phyloP scores from a whole-genome alignment of 2,797 vertebrate genomes.

The Sebastes melanostomus region DNA sequence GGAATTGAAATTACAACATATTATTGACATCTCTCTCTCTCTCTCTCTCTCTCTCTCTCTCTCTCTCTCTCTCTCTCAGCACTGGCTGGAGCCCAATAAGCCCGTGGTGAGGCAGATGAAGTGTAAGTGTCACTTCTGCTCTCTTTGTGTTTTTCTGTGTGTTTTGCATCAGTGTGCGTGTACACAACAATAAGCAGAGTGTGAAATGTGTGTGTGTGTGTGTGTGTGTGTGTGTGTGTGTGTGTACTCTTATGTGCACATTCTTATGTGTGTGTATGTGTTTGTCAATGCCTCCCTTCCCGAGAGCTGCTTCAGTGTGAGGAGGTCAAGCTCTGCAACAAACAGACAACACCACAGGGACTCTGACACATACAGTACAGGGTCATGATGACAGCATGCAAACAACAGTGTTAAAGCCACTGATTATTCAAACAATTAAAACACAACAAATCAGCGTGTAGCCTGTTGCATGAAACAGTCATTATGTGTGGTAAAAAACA shows the following conservation, averaged over 20 bases:
- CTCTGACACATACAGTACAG: background rate
- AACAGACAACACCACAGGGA: conserved; percentile 21
- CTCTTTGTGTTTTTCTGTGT: background rate
- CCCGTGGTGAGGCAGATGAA: conserved; percentile 96
- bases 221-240: background rate
- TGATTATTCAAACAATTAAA: background rate
- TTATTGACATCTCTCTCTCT: background rate
- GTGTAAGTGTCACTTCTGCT: conserved; percentile 87
- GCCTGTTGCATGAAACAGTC: background rate
- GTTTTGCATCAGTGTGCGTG: background rate
- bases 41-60: background rate
- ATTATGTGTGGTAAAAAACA: background rate
- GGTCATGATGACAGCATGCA: background rate
- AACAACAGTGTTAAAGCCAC: background rate
- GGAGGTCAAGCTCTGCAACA: conserved; percentile 28
- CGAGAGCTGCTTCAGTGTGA: background rate
- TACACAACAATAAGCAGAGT: background rate
- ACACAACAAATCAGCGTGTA: background rate
- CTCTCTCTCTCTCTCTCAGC: conserved; percentile 76
- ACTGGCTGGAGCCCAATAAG: conserved; percentile 98
- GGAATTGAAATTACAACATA: background rate
- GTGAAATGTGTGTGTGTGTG: background rate
- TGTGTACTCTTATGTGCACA: background rate
- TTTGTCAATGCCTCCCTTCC: background rate
- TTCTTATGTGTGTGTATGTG: background rate